Conservation (phyloP, 2,113 vertebrate genomes). For the Amphilophus citrinellus region DNA sequence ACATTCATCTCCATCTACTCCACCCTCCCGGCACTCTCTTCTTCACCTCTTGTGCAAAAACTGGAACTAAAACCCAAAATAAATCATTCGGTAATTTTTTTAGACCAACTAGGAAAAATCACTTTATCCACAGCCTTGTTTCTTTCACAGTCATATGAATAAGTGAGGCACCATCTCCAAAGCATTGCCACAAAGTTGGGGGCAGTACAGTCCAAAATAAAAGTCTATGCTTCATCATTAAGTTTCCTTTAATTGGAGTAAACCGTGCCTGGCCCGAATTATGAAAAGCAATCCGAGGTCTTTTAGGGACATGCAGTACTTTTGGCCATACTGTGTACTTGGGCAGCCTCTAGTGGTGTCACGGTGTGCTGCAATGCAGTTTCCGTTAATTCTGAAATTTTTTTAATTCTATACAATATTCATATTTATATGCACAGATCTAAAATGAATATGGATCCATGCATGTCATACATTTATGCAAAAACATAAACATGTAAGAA, state of each 20-base stretch:
- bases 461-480: conserved; percentile 4
- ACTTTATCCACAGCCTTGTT: not conserved
- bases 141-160: not conserved
- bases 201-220: not conserved
- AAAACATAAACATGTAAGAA: conserved; percentile 26
- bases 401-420: not conserved
- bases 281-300: not conserved
- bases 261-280: not conserved
- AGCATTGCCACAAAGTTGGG: not conserved
- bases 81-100: not conserved
- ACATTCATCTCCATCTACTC: not conserved
- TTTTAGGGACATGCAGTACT: not conserved
- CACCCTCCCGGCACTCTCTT: not conserved
- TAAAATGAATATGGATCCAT: not conserved
- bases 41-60: not conserved
- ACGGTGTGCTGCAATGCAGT: conserved; percentile 22
- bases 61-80: not conserved
- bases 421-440: not conserved
- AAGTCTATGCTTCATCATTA: not conserved
- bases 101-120: not conserved
- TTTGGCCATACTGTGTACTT: not conserved
- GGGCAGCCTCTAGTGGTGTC: conserved; percentile 62
- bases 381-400: not conserved
- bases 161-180: not conserved
- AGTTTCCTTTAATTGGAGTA: not conserved